Evolutionary conservation across 1,140 invertebrate species (phyloP).

Genomic region (Aphelenchoides fujianensis): DNA sequence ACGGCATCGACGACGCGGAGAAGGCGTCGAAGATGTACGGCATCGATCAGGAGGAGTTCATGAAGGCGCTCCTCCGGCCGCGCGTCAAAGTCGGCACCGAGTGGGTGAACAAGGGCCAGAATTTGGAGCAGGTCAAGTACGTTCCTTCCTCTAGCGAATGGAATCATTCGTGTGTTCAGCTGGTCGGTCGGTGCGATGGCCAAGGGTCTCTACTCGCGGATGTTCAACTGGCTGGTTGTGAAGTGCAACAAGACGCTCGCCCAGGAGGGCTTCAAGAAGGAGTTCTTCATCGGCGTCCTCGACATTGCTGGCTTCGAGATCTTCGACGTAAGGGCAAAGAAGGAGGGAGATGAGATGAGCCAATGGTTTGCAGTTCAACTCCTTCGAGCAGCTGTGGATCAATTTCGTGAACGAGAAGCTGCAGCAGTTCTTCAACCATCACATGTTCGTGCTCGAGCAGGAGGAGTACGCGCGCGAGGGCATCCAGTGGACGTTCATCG

Average conservation of each 20-base stretch:
- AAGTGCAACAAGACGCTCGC: conserved; percentile 62
- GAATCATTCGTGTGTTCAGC: conserved; percentile 28
- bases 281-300: conserved; percentile 78
- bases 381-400: conserved; percentile 99
- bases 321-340: conserved; percentile 72
- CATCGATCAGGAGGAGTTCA: conserved; percentile 67
- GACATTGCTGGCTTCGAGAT: conserved; percentile 99
- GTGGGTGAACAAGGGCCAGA: conserved; percentile 71
- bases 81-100: conserved; percentile 70
- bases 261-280: conserved; percentile 52
- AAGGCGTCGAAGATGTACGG: conserved; percentile 68
- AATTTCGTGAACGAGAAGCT: conserved; percentile 99
- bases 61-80: conserved; percentile 69
- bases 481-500: conserved; percentile 97
- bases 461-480: conserved; percentile 97
- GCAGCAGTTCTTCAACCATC: conserved; percentile 99
- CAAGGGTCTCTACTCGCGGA: conserved; percentile 60
- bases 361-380: conserved; percentile 96
- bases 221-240: conserved; percentile 62
- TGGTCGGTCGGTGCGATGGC: conserved; percentile 67
- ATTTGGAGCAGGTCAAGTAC: conserved; percentile 72
- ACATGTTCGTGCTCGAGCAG: conserved; percentile 99
- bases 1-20: conserved; percentile 77
- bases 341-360: background rate
- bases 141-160: background rate